Base-by-base conservation (phyloP, 1,140 invertebrate species). In the Phthorimaea operculella region DNA sequence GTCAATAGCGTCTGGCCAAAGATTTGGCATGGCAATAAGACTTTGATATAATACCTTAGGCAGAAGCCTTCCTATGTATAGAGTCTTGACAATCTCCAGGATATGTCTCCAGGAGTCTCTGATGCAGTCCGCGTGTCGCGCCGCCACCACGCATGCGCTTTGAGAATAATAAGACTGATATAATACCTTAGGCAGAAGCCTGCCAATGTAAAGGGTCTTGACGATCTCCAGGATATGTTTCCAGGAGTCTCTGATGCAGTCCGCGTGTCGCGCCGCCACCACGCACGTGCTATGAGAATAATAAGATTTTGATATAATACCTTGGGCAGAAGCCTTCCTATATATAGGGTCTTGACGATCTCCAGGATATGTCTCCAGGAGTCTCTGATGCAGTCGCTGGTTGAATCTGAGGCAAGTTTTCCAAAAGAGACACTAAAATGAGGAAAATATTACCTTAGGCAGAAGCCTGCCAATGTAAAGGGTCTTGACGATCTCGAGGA, bases 301-400 rank as follows among this genome's bases (percentile, higher is more conserved):
- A n/a, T n/a, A n/a, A n/a, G n/a, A n/a, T n/a, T n/a, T n/a, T 6
- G 21, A 28, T 28, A 28, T 28, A 2, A 4, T 28, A 28, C 21
- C 21, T 28, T 28, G 6, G 98, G 96, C 39, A 99, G 83, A 12
- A 98, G 76, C 61, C 93, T 91, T 28, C 93, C 92, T 50, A 91
- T 90, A 74, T 95, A 98, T 0, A 99, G 85, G 53, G 95, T 92
- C 15, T 96, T 86, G 53, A 98, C 87, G 68, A 96, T 92, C 71
- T 99, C 96, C 14, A 99, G 86, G 45, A 99, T 90, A 71, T 97
- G 96, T 65, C 95, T 94, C 98, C 98, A 99, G 2, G 96, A 94
- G 56, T 97, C 95, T 47, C 97, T 87, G 33, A 99, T 81, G 59
- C 93, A 95, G 81, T 98, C 94, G n/a, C n/a, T n/a, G n/a, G n/a